A percentile compares a stretch with the other conserved stretches of the same genome.
Evolutionary conservation across 2,797 vertebrate species (phyloP).

Genomic region (Chanos chanos): DNA sequence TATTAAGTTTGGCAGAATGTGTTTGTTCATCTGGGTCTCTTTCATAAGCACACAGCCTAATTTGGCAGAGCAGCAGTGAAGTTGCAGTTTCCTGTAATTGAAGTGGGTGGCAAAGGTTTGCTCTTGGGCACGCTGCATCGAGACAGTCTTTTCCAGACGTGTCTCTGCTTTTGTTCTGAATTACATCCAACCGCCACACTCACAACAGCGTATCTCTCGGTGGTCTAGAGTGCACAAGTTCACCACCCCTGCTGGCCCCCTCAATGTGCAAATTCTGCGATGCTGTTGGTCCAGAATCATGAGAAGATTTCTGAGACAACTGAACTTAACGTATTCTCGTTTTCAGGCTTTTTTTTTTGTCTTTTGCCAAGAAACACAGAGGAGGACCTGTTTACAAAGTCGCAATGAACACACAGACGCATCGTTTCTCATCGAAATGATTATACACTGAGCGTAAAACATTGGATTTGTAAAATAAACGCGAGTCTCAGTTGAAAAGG

Average conservation of each 20-base stretch:
- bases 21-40: conserved; percentile 38
- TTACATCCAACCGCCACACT: conserved; percentile 1
- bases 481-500: no score
- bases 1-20: conserved; percentile 45
- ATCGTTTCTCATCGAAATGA: no score
- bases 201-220: conserved; percentile 23
- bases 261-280: no score
- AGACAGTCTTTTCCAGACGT: conserved; percentile 6
- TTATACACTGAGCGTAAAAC: no score
- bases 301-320: no score
- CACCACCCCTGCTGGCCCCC: conserved; percentile 15
- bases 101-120: conserved; percentile 16
- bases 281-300: no score
- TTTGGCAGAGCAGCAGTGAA: conserved; percentile 45
- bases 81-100: conserved; percentile 53
- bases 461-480: no score
- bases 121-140: conserved; percentile 3
- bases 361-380: no score
- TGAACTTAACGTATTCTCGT: no score
- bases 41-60: conserved; percentile 34
- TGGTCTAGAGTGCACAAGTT: conserved; percentile 18
- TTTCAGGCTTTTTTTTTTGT: no score
- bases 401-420: no score
- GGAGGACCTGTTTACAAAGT: no score
- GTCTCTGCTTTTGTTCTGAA: conserved; percentile 10